Conservation (phyloP, 2,888 invertebrate genomes). For the Norana najaformis region DNA sequence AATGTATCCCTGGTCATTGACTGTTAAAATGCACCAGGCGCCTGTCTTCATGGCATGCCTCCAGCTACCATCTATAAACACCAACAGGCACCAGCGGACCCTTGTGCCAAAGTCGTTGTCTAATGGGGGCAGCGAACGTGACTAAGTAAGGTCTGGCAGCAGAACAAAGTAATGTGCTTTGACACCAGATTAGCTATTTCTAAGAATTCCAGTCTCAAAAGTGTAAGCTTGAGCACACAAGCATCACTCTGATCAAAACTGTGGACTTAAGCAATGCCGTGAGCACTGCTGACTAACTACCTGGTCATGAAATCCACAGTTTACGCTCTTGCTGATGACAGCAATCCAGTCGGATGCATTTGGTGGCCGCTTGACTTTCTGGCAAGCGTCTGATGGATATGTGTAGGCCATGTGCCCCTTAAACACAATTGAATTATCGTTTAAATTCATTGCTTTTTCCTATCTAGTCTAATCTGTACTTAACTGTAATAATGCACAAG, state of each 20-base stretch:
- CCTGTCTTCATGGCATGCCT: too few species aligned
- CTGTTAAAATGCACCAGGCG: too few species aligned
- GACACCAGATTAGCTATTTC: too few species aligned
- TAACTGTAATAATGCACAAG: background rate
- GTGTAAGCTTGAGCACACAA: background rate
- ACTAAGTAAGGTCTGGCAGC: too few species aligned
- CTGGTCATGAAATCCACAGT: conserved; percentile 1
- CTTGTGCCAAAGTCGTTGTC: too few species aligned
- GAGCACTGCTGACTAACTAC: background rate
- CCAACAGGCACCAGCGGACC: too few species aligned
- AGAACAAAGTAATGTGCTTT: background rate
- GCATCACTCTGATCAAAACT: background rate
- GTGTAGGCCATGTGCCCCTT: background rate
- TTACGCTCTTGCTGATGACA: background rate
- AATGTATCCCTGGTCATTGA: too few species aligned
- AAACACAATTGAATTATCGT: background rate
- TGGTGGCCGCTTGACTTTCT: background rate
- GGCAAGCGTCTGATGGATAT: background rate
- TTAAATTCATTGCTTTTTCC: background rate
- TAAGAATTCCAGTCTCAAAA: background rate
- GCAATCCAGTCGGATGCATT: conserved; percentile 15
- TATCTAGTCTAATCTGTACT: background rate
- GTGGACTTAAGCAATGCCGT: background rate
- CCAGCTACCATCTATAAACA: too few species aligned
- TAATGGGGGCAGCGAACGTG: too few species aligned